Evolutionary conservation across 2,797 vertebrate species (phyloP), one percentile per base, ranked within the genome.

Genomic region (Myotis planiceps): DNA sequence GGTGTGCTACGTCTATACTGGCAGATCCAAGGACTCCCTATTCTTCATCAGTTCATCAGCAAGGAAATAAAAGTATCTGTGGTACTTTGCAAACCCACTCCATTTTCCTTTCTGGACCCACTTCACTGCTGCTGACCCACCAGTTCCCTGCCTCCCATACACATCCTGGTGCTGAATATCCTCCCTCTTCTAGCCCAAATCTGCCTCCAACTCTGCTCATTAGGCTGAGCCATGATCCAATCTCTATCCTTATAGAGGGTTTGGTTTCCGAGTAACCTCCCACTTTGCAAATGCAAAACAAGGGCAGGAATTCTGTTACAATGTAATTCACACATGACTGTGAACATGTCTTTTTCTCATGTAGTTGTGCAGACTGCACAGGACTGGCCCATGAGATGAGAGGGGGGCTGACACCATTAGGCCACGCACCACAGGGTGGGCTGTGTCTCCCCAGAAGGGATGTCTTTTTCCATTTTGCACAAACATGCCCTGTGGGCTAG

Each of bases 191-290:
- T 74, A 92, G 79, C 55, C 58, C 49, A 9, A 74, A 97, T 69
- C 49, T 95, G 88, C 80, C 82, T 15, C 34, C 32, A 92, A 82
- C 12, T 47, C 21, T 23, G 3, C 55, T 80, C 65, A 53, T 69
- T 69, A 42, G 49, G 60, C 19, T 42, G 63, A 69, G 25, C n/a
- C 58, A 82, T n/a, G 32, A 39, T 16, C 16, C 39, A 90, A 29
- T 86, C 94, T 90, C 85, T 95, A 60, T 92, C 86, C 93, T 34
- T 88, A 42, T 1, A 65, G 47, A 45, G 60, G 78, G 29, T 97
- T 97, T 96, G 80, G 68, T 87, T 88, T 72, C 29, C 53, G 25
- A 32, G 12, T 12, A 3, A 37, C 6, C 55, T 90, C 51, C 83
- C 5, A 66, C 10, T 45, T 58, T 19, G 13, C 15, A 19, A 96